Evolutionary conservation across 2,888 invertebrate species (phyloP), one percentile per base, ranked within the genome.

Genomic region (Ophion costatus): DNA sequence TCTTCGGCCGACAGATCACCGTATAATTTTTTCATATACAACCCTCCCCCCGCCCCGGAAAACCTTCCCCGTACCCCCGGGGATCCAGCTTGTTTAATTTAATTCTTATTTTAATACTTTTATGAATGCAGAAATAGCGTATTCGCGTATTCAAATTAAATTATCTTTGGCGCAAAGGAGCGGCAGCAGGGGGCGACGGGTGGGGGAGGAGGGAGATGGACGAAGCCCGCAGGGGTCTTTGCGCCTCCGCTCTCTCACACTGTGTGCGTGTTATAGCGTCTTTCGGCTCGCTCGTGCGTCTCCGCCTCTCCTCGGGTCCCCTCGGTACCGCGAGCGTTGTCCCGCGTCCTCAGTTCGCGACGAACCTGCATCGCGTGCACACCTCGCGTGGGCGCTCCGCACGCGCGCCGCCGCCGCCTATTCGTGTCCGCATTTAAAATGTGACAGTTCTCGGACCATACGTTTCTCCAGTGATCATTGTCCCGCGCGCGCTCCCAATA

Each of bases 321-420:
- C 84, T 89, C 90, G 91, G 84, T 75, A 77, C 77, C 82, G 84
- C 87, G 87, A 79, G 88, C 89, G 85, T 89, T 89, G 90, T 90
- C 89, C 89, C 90, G 89, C 87, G 89, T 89, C 90, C 90, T 90
- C 92, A 93, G 93, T 93, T 89, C 91, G 92, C 89, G 93, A 92
- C 91, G 91, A 93, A 90, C 92, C 91, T 92, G 87, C 92, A 91
- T 85, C 91, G 91, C 76, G 91, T 84, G 87, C 84, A 80, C 10
- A 42, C 80, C 85, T 86, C 81, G 80, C 76, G 75, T 67, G 76
- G 63, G 75, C 69, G 71, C 63, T 80, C 69, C 64, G 70, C 87
- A 57, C 88, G 88, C 75, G 83, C 76, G 73, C 79, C 79, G 70
- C 79, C 79, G 70, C 66, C 61, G 74, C 66, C 61, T 70, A 4